Evolutionary conservation across 2,888 invertebrate species (phyloP), one percentile per base, ranked within the genome.

Genomic region (Apamea monoglypha): DNA sequence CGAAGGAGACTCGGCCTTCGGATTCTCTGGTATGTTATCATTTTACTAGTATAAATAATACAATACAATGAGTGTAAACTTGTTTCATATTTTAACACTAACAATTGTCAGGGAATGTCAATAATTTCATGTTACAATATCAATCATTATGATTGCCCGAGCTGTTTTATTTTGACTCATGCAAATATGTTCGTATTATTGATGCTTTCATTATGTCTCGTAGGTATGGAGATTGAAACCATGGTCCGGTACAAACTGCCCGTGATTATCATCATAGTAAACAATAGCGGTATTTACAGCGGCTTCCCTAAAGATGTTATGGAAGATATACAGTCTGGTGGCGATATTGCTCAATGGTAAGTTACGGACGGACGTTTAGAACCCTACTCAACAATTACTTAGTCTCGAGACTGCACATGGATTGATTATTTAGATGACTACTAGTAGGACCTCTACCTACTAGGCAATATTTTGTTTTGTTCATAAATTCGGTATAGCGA

Each of bases 1-100:
- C 0, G 99, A 99, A 96, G 99, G 99, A 0, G 99, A 99, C 94
- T 99, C 99, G 66, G 99, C 99, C 1, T 99, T 99, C 95, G 99
- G 99, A 4, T 99, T 99, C 96, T 99, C 99, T 47, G 99, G 99
- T 91, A 98, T 67, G 98, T 89, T 78, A 69, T 70, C 72, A 75
- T 72, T 74, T 97, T 56, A 78, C n/a, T 40, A 69, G 76, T 69
- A 63, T 76, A 59, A 74, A 76, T 74, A 78, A 67, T 66, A 78
- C 86, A 76, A 76, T 74, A 82, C 82, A 79, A 78, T 79, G 53
- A 78, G 68, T 77, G 56, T 76, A 80, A 66, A 74, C 81, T 72
- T 82, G 69, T 73, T 69, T 78, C 63, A 81, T 76, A 75, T 81
- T 79, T 76, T 76, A 78, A 84, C 64, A 76, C 78, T 74, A 77